A percentile compares a stretch with the other conserved stretches of the same genome.
These are phyloP conservation scores for Catalaphyllia jardinei DNA, from an alignment of 64 coral and sea anemone species.

Conservation along the genomic window DNA sequence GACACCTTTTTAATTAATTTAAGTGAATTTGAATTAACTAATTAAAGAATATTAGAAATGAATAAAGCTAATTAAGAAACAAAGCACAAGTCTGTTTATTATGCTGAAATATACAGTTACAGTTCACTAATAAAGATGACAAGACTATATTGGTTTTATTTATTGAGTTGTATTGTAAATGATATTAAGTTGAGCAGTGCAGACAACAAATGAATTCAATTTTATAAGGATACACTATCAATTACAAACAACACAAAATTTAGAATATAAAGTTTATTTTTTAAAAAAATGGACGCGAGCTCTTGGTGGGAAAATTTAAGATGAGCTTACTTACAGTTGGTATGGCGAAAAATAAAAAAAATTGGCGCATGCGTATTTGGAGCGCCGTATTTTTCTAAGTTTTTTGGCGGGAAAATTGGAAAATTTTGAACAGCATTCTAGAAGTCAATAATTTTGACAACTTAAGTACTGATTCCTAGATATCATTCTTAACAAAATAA, in stretches of 20 bases:
- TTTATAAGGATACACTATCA: not conserved
- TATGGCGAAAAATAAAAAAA: not conserved
- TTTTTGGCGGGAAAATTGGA: not conserved
- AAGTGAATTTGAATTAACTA: not conserved
- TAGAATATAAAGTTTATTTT: not conserved
- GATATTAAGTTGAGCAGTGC: not conserved
- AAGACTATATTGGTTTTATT: not conserved
- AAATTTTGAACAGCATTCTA: not conserved
- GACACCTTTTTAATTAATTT: not conserved
- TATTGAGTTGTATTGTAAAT: not conserved
- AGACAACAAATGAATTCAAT: no score
- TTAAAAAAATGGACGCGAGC: not conserved
- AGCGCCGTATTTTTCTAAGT: not conserved
- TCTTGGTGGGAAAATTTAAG: not conserved
- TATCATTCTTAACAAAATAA: not conserved
- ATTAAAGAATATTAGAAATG: not conserved
- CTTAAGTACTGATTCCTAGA: not conserved
- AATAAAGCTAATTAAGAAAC: no score
- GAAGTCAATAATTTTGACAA: not conserved
- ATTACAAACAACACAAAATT: no score
- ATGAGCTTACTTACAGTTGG: no score
- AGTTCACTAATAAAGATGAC: not conserved
- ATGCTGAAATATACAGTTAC: not conserved
- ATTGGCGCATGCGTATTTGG: not conserved
- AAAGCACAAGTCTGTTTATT: not conserved